Base-by-base conservation (phyloP, 1,140 invertebrate genomes). In the Trinorchestia longiramus region DNA sequence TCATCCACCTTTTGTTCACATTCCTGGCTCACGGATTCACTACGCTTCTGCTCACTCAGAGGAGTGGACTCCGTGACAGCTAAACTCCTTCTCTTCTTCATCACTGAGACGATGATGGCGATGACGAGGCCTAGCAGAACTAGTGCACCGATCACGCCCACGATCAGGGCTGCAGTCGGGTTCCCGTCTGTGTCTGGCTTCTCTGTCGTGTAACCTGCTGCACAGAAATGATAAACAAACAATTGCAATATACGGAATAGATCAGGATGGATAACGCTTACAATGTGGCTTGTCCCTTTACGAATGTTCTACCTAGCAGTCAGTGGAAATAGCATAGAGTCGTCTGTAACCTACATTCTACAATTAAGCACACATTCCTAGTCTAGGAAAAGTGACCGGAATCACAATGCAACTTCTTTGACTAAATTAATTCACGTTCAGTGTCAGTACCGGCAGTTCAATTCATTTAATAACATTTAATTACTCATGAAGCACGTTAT, bases 31-130 rank as follows among this genome's bases (percentile, higher is more conserved):
- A 41, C 42, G 8, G 88, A 15, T 40, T 45, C 8, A 53, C 47
- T 53, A 77, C 62, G 62, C 62, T 15, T 43, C 44, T 94, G 92
- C 40, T 94, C 92, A 40, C 92, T 94, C 8, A 94, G 92, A 11
- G 92, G 92, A 45, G 92, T 94, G 92, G 36, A 40, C 43, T 94
- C 92, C 1, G 43, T 94, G 36, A 94, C 92, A 4, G 92, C 17
- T 23, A 47, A 0, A 43, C 43, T 47, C 11, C 44, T 43, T 45
- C 44, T 42, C 44, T 94, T 94, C 44, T 47, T 94, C 6, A 45
- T 11, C 92, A 94, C 92, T 44, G 92, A 45, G 6, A 94, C 43
- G 43, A 47, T 43, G 92, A 94, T 94, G 43, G 92, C 92, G 36
- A 94, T 43, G 43, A 94, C 43, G 43, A 94, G 44, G 23, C 36